Evolutionary conservation across 2,113 vertebrate species (phyloP), one percentile per base, ranked within the genome.

Genomic region (Protobothrops flavoviridis): DNA sequence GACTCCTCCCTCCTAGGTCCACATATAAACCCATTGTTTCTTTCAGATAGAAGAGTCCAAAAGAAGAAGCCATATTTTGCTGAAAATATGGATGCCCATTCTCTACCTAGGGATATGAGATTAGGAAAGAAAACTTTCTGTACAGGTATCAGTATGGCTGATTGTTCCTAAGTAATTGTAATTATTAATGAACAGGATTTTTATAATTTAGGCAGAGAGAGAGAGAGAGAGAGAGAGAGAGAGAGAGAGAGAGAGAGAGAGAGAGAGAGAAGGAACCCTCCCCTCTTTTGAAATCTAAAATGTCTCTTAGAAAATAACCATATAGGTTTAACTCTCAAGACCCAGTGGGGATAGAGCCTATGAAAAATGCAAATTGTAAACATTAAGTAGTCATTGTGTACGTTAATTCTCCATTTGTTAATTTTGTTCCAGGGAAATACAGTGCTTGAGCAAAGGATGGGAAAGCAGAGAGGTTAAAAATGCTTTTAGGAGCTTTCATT

Each of bases 401-500:
- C 1, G 90, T 92, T 74, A 93, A 93, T 91, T 91, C 69, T 89
- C 33, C 4, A 39, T 2, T 90, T 53, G 13, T 0, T 56, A 45
- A 92, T 81, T 91, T 10, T 90, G 59, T n/a, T 90, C 90, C 56
- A 85, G 2, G 64, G 45, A 94, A 91, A 92, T 85, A n/a, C 26
- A 0, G 91, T 92, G 8, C 4, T 94, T 23, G n/a, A 64, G 45
- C 53, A 52, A 50, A 29, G 24, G 48, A 48, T 86, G 45, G 45
- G 26, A 15, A 81, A 89, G 55, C 24, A 93, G 93, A 69, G 74
- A 69, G 39, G 50, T 26, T 93, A 57, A 91, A 59, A 93, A 53
- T 6, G 0, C 12, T 53, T 95, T 96, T 95, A 93, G 20, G 74
- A 93, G 94, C 95, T 92, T 12, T 61, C 87, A 0, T 29, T 33